Conservation (phyloP, 1,140 invertebrate species). For the Pogonognathellus flavescens region DNA sequence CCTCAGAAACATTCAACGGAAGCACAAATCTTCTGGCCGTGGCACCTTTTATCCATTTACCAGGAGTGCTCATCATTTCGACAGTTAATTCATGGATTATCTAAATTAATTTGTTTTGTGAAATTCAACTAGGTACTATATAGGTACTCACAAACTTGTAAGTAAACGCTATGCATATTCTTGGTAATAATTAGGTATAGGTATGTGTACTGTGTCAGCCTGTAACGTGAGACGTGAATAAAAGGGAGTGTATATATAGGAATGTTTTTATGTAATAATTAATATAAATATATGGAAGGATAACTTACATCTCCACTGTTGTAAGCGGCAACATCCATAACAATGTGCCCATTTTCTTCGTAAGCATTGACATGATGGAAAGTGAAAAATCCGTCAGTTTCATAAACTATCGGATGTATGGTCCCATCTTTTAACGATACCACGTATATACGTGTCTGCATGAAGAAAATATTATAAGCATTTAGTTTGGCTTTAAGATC, state of each 20-base stretch:
- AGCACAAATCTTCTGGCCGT: constrained; percentile 59
- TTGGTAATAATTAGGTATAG: too few species aligned
- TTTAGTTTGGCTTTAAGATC: too few species aligned
- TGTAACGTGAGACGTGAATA: too few species aligned
- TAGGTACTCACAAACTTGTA: too few species aligned
- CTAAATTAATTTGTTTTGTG: constrained; percentile 12
- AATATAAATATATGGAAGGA: background rate
- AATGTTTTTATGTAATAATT: background rate
- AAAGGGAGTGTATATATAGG: too few species aligned
- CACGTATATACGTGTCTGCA: constrained; percentile 70
- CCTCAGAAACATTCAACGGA: constrained; percentile 57
- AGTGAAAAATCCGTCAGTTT: constrained; percentile 71
- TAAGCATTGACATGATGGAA: constrained; percentile 75
- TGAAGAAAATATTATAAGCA: constrained; percentile 19
- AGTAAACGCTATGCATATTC: background rate
- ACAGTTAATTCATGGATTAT: background rate
- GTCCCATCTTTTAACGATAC: constrained; percentile 71
- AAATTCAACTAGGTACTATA: too few species aligned
- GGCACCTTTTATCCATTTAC: constrained; percentile 32
- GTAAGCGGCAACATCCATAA: constrained; percentile 67
- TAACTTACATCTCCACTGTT: constrained; percentile 62
- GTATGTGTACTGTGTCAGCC: too few species aligned
- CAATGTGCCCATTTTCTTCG: constrained; percentile 72
- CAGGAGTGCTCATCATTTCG: background rate
- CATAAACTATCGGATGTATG: constrained; percentile 69